A percentile compares a stretch with the other conserved stretches of the same genome.
Conservation (phyloP, 2,888 invertebrate species). For the Caenorhabditis sp. region DNA sequence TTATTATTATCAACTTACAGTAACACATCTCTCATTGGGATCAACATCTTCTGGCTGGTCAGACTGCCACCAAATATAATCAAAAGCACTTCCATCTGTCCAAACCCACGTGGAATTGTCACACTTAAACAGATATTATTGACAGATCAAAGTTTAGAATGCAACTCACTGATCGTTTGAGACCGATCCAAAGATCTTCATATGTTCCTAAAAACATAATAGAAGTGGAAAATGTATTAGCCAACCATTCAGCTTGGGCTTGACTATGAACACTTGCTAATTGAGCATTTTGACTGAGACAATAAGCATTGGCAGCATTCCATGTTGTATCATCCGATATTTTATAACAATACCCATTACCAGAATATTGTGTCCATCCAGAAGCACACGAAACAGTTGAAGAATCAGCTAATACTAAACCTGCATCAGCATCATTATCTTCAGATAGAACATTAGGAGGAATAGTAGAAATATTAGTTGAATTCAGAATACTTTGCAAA, state of each 20-base stretch:
- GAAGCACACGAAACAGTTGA: slow-evolving; percentile 12
- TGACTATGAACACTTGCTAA: slow-evolving; percentile 3
- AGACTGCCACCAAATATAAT: slow-evolving; percentile 5
- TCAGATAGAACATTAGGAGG: neutral
- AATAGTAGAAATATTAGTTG: neutral
- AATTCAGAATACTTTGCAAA: neutral
- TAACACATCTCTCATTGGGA: neutral
- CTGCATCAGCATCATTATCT: neutral
- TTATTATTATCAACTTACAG: neutral
- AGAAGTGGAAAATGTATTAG: neutral
- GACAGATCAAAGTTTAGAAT: neutral
- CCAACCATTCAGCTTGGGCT: slow-evolving; percentile 4
- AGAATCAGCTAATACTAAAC: neutral
- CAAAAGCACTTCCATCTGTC: neutral
- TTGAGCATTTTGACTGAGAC: neutral
- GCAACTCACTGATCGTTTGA: neutral
- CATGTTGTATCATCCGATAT: slow-evolving; percentile 15
- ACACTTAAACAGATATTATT: neutral
- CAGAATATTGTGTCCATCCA: slow-evolving; percentile 23
- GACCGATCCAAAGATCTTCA: neutral
- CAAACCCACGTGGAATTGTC: slow-evolving; percentile 3
- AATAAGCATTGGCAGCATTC: slow-evolving; percentile 13
- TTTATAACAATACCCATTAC: slow-evolving; percentile 20
- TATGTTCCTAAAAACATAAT: neutral
- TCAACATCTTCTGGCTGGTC: neutral